Evolutionary conservation across 2,797 vertebrate species (phyloP).

Genomic region (Chrosomus eos): DNA sequence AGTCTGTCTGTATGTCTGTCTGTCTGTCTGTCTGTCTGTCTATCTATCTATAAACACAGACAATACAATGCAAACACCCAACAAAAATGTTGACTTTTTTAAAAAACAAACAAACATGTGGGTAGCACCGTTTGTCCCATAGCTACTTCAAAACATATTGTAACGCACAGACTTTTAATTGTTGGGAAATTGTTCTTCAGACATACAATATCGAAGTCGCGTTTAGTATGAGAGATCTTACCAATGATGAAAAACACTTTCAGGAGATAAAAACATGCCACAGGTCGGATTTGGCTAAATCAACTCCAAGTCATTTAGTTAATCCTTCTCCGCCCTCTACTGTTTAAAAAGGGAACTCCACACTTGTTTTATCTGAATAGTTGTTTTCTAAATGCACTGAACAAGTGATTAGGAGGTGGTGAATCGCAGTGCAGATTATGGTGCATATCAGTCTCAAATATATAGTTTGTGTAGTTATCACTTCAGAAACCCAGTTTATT

Average conservation of each 20-base stretch:
- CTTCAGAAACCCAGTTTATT: neutral
- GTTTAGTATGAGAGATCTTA: neutral
- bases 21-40: neutral
- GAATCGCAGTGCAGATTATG: neutral
- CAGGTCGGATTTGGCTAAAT: neutral
- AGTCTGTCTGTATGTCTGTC: no score
- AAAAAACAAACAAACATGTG: no score
- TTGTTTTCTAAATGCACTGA: neutral
- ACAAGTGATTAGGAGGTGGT: neutral
- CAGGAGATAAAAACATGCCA: no score
- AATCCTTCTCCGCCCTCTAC: neutral
- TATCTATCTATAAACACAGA: neutral
- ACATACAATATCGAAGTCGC: neutral
- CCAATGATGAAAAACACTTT: neutral
- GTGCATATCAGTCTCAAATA: neutral
- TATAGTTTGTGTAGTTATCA: neutral
- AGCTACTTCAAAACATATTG: neutral
- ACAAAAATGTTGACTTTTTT: no score
- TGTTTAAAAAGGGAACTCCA: constrained; percentile 4
- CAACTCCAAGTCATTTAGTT: neutral
- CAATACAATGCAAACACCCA: neutral
- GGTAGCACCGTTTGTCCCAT: neutral
- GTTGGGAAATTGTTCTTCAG: no score
- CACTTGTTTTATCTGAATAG: neutral
- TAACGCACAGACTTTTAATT: no score